A percentile compares a stretch with the other conserved stretches of the same genome.
Evolutionary conservation across 2,888 invertebrate species (phyloP).

Genomic region (Lasioglossum villosulum): DNA sequence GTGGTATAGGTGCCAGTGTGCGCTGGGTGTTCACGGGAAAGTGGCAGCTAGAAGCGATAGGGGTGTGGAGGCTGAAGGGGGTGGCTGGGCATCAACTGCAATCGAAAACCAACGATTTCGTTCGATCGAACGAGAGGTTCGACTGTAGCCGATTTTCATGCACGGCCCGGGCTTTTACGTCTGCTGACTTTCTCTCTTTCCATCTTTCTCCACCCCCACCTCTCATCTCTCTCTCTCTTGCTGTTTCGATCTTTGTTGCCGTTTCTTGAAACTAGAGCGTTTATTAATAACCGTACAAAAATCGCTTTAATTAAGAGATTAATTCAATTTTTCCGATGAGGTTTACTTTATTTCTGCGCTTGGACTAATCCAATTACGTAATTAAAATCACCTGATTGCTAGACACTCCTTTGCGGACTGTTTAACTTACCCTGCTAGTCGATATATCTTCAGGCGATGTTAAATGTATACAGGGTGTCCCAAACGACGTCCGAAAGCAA

Average conservation of each 20-base stretch:
- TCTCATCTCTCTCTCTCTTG: neutral
- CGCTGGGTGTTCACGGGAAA: neutral
- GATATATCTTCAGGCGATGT: neutral
- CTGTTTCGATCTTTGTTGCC: neutral
- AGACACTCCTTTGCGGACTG: neutral
- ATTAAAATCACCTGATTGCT: neutral
- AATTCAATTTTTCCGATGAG: conserved; percentile 6
- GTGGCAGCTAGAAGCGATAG: conserved; percentile 42
- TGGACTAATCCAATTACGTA: neutral
- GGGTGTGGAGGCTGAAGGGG: neutral
- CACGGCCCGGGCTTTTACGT: conserved; percentile 5
- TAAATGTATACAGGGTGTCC: no score
- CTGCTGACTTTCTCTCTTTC: neutral
- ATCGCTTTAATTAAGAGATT: conserved; percentile 24
- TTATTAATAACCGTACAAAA: conserved; percentile 14
- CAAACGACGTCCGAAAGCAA: no score
- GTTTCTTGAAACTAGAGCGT: neutral
- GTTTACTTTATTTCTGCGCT: neutral
- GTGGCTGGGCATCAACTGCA: neutral
- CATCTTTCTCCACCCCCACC: no score
- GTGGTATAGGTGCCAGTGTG: neutral
- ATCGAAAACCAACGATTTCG: conserved; percentile 35
- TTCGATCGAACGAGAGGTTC: conserved; percentile 27
- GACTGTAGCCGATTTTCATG: conserved; percentile 40
- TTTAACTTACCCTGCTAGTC: neutral